A percentile compares a stretch with the other conserved stretches of the same genome.
phyloP scores from a whole-genome alignment of 2,797 vertebrate genomes.

The Enteromius mattozi region DNA sequence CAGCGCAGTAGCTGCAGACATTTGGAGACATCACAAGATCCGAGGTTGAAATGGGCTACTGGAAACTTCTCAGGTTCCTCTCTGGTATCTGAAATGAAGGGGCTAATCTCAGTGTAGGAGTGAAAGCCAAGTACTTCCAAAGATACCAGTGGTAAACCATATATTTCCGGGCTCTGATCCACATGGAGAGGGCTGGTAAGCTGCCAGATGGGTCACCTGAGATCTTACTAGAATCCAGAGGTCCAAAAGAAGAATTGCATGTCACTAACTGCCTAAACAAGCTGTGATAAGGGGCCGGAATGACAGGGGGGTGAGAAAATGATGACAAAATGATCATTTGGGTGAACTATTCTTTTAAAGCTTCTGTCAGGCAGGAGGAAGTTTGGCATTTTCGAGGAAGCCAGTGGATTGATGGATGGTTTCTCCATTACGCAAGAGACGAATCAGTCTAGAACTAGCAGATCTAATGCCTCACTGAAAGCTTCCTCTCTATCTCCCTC shows the following conservation, averaged over 20 bases:
- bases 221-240: conserved; percentile 7
- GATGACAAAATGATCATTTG: background rate
- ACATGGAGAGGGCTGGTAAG: background rate
- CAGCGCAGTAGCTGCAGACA: background rate
- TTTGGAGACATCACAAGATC: background rate
- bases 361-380: conserved; percentile 24
- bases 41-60: background rate
- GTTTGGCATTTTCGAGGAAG: conserved; percentile 19
- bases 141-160: conserved; percentile 20
- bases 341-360: conserved; percentile 14
- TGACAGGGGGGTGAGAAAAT: background rate
- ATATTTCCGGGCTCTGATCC: background rate
- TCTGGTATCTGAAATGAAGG: conserved; percentile 9
- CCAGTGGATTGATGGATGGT: conserved; percentile 24
- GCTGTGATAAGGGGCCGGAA: background rate
- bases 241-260: background rate
- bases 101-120: background rate
- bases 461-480: background rate
- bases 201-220: conserved; percentile 28
- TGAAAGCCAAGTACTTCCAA: conserved; percentile 9
- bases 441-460: conserved; percentile 26
- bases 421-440: conserved; percentile 38
- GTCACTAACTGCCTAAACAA: background rate
- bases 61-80: conserved; percentile 32
- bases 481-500: conserved; percentile 19